phyloP scores from a whole-genome alignment of 2,113 vertebrate genomes.

The Lates calcarifer region DNA sequence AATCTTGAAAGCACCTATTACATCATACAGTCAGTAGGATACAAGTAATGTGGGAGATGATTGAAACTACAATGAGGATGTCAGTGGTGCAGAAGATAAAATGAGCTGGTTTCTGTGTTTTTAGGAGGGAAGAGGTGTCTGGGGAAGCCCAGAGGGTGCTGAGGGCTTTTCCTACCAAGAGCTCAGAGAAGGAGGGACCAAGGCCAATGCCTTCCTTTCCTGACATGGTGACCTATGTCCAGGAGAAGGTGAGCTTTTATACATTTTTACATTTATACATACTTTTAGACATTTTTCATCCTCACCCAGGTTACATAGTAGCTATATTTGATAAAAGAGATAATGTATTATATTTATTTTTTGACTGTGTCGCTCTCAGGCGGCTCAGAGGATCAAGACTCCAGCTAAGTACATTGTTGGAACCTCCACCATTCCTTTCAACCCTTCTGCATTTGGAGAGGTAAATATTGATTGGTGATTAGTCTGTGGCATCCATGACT shows the following conservation, averaged over 20 bases:
- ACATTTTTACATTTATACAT: too few relatives aligned
- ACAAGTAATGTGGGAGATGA: neutral
- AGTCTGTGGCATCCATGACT: neutral
- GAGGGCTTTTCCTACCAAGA: conserved; percentile 87
- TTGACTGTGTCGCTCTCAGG: conserved; percentile 79
- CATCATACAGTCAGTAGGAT: neutral
- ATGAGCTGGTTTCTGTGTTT: neutral
- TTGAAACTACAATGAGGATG: neutral
- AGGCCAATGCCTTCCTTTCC: conserved; percentile 95
- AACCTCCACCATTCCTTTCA: conserved; percentile 93
- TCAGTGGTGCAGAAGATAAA: neutral
- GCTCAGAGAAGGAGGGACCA: conserved; percentile 87
- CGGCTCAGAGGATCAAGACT: conserved; percentile 94
- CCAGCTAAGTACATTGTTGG: conserved; percentile 94
- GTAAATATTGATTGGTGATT: conserved; percentile 72
- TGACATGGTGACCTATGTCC: conserved; percentile 96
- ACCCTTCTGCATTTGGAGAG: conserved; percentile 96
- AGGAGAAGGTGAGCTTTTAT: conserved; percentile 92
- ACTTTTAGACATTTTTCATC: neutral
- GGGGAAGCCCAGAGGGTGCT: conserved; percentile 93
- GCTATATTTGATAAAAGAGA: neutral
- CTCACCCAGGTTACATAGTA: neutral
- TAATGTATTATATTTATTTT: neutral
- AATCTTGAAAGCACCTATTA: neutral
- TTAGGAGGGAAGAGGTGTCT: conserved; percentile 93